Conservation (phyloP, 1,140 invertebrate genomes). For the Muscidifurax raptorellus region DNA sequence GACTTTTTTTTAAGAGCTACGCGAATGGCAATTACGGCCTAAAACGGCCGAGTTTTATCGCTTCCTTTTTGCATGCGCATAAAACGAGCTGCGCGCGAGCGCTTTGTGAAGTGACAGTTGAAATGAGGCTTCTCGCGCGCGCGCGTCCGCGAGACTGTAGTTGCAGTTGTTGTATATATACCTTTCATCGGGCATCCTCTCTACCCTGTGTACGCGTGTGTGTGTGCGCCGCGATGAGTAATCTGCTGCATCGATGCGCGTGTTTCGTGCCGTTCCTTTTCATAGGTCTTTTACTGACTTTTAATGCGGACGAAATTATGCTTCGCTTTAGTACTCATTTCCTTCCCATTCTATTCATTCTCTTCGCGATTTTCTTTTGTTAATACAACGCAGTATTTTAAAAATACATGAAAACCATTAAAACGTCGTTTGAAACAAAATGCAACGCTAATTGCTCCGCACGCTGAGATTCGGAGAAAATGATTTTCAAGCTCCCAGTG, state of each 20-base stretch:
- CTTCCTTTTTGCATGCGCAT: conserved; percentile 22
- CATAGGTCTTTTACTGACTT: background rate
- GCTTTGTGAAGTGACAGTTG: background rate
- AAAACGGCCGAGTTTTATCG: conserved; percentile 24
- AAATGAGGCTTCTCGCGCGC: background rate
- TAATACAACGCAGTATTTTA: too few relatives aligned
- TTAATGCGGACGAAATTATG: too few relatives aligned
- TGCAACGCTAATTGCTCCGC: too few relatives aligned
- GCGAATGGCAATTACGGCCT: background rate
- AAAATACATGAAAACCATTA: too few relatives aligned
- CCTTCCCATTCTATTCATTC: too few relatives aligned
- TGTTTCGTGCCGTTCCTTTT: background rate
- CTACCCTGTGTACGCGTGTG: too few relatives aligned
- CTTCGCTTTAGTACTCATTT: too few relatives aligned
- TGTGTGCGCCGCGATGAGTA: background rate
- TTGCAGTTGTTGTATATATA: background rate
- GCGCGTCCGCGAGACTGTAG: too few relatives aligned
- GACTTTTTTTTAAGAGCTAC: background rate
- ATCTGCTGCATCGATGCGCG: background rate
- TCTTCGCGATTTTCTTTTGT: too few relatives aligned
- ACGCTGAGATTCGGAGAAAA: too few relatives aligned
- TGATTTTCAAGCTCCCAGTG: too few relatives aligned
- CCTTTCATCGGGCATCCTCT: background rate
- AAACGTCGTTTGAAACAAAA: too few relatives aligned
- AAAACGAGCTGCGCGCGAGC: background rate